A percentile compares a stretch with the other conserved stretches of the same genome.
These are phyloP conservation scores for Notodonta ziczac DNA, from an alignment of 2,888 invertebrate species.

Conservation along the genomic window DNA sequence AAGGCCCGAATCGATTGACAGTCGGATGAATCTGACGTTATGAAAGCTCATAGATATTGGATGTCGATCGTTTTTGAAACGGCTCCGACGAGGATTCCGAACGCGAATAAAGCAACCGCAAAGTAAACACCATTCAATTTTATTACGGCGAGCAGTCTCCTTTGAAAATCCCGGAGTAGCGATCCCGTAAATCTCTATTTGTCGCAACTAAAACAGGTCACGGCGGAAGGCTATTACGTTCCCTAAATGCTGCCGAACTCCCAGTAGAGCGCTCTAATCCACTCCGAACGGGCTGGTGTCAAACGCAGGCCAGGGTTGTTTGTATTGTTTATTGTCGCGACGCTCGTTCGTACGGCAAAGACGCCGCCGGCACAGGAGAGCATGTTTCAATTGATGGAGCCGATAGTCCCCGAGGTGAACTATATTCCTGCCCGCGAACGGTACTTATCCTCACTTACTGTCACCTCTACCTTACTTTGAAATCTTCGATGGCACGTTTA, in stretches of 20 bases:
- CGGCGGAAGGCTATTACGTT: constrained; percentile 82
- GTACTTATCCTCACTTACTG: constrained; percentile 63
- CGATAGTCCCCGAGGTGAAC: constrained; percentile 57
- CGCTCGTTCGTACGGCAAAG: constrained; percentile 77
- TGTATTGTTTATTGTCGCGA: constrained; percentile 84
- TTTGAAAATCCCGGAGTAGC: constrained; percentile 71
- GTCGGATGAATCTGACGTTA: constrained; percentile 50
- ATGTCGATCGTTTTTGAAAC: constrained; percentile 38
- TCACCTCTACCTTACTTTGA: constrained; percentile 50
- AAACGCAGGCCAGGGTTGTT: constrained; percentile 83
- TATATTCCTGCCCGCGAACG: constrained; percentile 61
- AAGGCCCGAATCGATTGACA: constrained; percentile 50
- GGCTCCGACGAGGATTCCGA: constrained; percentile 40
- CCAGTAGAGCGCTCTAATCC: constrained; percentile 81
- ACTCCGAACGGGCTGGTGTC: constrained; percentile 82
- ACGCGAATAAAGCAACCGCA: constrained; percentile 62
- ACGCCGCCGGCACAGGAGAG: constrained; percentile 63
- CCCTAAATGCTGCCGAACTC: constrained; percentile 83
- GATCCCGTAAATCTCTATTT: constrained; percentile 83
- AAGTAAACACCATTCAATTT: constrained; percentile 78
- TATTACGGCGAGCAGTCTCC: constrained; percentile 70
- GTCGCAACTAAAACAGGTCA: constrained; percentile 84
- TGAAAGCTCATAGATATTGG: constrained; percentile 50
- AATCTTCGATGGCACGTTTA: constrained; percentile 33
- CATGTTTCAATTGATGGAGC: constrained; percentile 77